Evolutionary conservation across 2,113 vertebrate genomes (phyloP).

Genomic region (Vidua chalybeata): DNA sequence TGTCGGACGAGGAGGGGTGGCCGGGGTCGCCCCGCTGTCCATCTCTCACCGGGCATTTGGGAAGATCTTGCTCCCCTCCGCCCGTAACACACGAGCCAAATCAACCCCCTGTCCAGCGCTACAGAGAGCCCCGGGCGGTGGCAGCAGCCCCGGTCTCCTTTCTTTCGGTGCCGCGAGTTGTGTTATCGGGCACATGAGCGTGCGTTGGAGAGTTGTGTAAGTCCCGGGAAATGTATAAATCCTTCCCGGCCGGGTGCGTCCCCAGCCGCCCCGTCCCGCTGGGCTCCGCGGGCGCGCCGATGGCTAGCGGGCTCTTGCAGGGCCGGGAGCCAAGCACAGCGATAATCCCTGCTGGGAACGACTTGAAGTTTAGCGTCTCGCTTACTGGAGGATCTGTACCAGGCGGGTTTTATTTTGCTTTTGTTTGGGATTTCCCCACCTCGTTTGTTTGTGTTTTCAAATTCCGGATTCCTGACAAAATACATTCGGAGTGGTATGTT

Average conservation of each 20-base stretch:
- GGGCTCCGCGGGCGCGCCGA: not conserved
- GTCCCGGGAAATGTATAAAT: not conserved
- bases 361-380: not conserved
- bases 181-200: too few species aligned
- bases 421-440: not conserved
- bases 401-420: constrained; percentile 5
- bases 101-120: not conserved
- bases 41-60: not conserved
- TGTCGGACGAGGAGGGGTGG: not conserved
- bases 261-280: not conserved
- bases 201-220: not conserved
- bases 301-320: not conserved
- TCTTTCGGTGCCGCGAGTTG: not conserved
- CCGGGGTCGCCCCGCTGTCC: not conserved
- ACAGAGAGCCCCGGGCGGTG: not conserved
- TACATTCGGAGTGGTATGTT: not conserved
- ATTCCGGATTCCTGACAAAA: not conserved
- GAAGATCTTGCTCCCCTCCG: not conserved
- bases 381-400: not conserved
- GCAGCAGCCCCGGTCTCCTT: not conserved
- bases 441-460: not conserved
- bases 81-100: not conserved
- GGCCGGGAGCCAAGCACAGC: not conserved
- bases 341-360: not conserved
- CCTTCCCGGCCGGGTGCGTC: not conserved